Evolutionary conservation across 2,797 vertebrate species (phyloP), one percentile per base, ranked within the genome.

Genomic region (Leptodactylus fallax): DNA sequence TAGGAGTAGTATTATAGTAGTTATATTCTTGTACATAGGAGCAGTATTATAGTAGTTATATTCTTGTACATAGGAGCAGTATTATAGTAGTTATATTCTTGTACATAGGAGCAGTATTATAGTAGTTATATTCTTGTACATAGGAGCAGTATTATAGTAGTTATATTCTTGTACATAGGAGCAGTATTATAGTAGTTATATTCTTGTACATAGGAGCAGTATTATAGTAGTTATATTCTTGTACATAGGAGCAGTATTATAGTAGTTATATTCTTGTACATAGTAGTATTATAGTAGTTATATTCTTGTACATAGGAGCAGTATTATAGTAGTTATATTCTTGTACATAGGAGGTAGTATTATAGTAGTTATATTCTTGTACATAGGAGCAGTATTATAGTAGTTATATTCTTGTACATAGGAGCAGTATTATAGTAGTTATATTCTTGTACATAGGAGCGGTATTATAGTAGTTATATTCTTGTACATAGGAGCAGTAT

Each of bases 41-140:
- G 63, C 63, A 27, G 63, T 67, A 67, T 67, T 67, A 67, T 67
- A 67, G 23, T 27, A 67, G 63, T 67, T 67, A 67, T 67, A 67
- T 67, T 67, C 63, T 27, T 67, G 63, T 67, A 67, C 16, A 67
- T 67, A 67, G 23, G 63, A 23, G 61, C 21, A 63, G 61, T 63
- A 63, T 63, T 63, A 63, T 63, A 63, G 61, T 63, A 23, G 61
- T 63, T 63, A 63, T 63, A n/a, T 23, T 63, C 61, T 23, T 63
- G 61, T 63, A 63, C 19, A 63, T 23, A 63, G 61, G 61, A 11
- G 61, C 61, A 63, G 61, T 63, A 63, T 63, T 65, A 65, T 65
- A 65, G 61, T 65, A 23, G 61, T 65, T 65, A 65, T 67, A 25
- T 27, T 67, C 63, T 13, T 67, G 63, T 67, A 67, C 17, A 67